phyloP scores from a whole-genome alignment of 2,113 vertebrate genomes.

The Cyanocitta stelleri region DNA sequence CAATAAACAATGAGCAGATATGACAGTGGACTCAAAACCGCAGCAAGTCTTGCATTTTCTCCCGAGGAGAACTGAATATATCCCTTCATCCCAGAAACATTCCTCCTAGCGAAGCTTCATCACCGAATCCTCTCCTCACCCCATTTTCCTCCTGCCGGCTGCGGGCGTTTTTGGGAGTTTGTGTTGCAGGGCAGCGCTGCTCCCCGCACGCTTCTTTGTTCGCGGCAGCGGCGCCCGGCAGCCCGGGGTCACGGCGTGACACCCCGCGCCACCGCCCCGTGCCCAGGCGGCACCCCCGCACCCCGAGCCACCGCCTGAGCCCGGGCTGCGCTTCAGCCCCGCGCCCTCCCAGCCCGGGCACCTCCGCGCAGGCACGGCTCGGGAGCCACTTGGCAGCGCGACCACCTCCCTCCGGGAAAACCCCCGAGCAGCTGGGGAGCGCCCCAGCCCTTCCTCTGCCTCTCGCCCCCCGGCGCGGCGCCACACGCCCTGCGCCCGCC shows the following conservation, averaged over 20 bases:
- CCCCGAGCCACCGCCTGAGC: background rate
- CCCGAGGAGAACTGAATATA: accelerated
- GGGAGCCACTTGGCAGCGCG: background rate
- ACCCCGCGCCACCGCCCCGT: background rate
- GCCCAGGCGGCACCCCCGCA: background rate
- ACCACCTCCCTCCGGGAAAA: background rate
- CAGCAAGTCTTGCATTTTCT: background rate
- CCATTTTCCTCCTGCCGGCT: background rate
- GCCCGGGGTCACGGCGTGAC: background rate
- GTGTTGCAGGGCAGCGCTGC: background rate
- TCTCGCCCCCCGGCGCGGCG: background rate
- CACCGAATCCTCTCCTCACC: background rate
- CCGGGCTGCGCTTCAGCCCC: background rate
- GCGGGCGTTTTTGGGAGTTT: background rate
- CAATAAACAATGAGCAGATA: background rate
- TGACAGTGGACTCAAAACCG: background rate
- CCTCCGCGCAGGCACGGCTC: background rate
- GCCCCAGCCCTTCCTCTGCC: background rate
- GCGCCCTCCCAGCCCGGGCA: background rate
- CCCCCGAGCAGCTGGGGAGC: background rate
- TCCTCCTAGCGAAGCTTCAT: background rate
- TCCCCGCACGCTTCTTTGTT: conserved; percentile 53
- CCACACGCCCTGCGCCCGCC: background rate
- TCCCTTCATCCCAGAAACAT: background rate
- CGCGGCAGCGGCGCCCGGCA: background rate